Evolutionary conservation across 2,888 invertebrate genomes (phyloP), one percentile per base, ranked within the genome.

Genomic region (Ichneumon xanthorius): DNA sequence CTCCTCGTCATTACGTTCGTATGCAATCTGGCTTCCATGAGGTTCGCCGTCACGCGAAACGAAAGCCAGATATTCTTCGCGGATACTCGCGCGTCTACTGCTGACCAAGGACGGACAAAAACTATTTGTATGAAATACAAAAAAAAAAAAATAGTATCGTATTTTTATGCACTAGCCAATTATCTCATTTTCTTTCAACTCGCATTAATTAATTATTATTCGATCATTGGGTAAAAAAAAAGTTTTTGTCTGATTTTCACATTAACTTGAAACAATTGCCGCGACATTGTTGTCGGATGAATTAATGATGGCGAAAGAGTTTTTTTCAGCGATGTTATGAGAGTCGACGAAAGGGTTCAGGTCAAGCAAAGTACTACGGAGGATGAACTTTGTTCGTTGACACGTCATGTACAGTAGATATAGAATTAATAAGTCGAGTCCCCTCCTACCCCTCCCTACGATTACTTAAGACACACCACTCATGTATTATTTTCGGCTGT

Each of bases 401-500:
- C 19, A 70, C 4, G 11, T 68, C 37, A 4, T 45, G 58, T 73
- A 73, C 19, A 45, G 26, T 75, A 63, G 53, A 16, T 5, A 50
- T 33, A 58, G 40, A 22, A 19, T 40, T 4, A 33, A 77, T 68
- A 72, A 30, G 19, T 50, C 72, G 63, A 67, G 50, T 30, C 16
- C 53, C 30, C 0, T 80, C 53, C 40, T 40, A 1, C 3, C 67
- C 72, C 48, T 48, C 61, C 22, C 7, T 22, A 19, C 75, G 48
- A 45, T 48, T 75, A 68, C 68, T 68, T 33, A 37, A 68, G 40
- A 53, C 19, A 48, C 33, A 58, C 16, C 58, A 65, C 73, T 45
- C 33, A 63, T 80, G 70, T 82, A 53, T 76, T 61, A 82, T 55
- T 80, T 55, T 85, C 63, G 37, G n/a, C 14, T 14, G 19, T 68